Percentiles rank a stretch among this genome's conserved stretches.
These are phyloP conservation scores for Drosophila lowei DNA, from an alignment of 1,140 invertebrate genomes.

Conservation along the genomic window DNA sequence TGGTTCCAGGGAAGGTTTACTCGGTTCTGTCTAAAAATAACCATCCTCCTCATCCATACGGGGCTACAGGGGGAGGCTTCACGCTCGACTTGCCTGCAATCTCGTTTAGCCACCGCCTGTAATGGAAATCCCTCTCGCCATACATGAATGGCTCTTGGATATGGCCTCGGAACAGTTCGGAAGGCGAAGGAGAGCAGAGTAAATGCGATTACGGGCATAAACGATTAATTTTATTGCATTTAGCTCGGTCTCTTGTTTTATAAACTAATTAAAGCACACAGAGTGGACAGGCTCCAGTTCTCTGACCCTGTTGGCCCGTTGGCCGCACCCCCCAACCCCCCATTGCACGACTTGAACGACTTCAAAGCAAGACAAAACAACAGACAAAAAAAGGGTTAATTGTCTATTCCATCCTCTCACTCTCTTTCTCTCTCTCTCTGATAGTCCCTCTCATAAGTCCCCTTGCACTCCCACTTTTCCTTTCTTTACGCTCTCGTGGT, in stretches of 20 bases:
- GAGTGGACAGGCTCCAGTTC: constrained; percentile 46
- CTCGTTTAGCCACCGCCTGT: constrained; percentile 44
- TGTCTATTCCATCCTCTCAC: constrained; percentile 27
- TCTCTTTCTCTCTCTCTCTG: background rate
- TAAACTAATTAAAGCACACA: constrained; percentile 72
- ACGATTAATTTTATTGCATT: constrained; percentile 74
- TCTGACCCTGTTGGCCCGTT: background rate
- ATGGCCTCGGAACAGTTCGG: constrained; percentile 8
- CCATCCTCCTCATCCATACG: constrained; percentile 7
- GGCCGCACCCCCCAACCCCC: too few species aligned
- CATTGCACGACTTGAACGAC: constrained; percentile 6
- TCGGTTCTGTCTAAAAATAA: constrained; percentile 38
- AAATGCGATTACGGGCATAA: constrained; percentile 76
- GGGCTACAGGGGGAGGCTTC: constrained; percentile 22
- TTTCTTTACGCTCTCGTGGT: constrained; percentile 21
- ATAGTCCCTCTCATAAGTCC: too few species aligned
- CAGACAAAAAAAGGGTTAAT: constrained; percentile 67
- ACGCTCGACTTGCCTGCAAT: constrained; percentile 63
- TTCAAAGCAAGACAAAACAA: constrained; percentile 21
- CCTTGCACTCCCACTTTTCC: background rate
- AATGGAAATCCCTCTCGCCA: constrained; percentile 58
- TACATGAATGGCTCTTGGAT: constrained; percentile 64
- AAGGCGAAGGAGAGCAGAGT: background rate
- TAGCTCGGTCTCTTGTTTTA: constrained; percentile 40
- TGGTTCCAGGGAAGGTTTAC: background rate